phyloP scores from a whole-genome alignment of 2,113 vertebrate genomes.

The Pagrus major region DNA sequence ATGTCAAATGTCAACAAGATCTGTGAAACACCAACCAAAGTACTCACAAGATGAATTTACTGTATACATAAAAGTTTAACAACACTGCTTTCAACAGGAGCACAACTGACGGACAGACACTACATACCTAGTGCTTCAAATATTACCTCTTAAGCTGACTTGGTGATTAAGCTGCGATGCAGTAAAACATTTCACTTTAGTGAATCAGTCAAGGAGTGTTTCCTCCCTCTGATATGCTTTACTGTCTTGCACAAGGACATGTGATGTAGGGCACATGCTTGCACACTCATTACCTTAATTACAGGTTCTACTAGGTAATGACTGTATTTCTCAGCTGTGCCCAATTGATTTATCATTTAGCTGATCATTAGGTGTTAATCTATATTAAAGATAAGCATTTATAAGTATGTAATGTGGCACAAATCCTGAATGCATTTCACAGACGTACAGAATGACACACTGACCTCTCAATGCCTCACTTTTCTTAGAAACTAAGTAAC shows the following conservation, averaged over 20 bases:
- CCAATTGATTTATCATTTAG: neutral
- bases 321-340: neutral
- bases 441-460: constrained; percentile 6
- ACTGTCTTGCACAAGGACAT: neutral
- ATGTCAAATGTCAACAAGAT: constrained; percentile 55
- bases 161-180: neutral
- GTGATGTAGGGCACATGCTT: neutral
- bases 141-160: neutral
- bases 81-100: neutral
- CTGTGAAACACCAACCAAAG: neutral
- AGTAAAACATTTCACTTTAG: constrained; percentile 2
- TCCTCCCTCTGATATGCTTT: neutral
- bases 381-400: neutral
- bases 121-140: neutral
- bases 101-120: constrained; percentile 5
- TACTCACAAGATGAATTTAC: constrained; percentile 47
- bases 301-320: neutral
- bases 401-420: neutral
- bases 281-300: neutral
- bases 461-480: neutral
- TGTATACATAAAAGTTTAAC: constrained; percentile 45
- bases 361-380: neutral
- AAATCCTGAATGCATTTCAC: constrained; percentile 3
- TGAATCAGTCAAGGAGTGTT: no score
- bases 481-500: neutral